Evolutionary conservation across 1,140 invertebrate genomes (phyloP).

Genomic region (Mylabris phalerata): DNA sequence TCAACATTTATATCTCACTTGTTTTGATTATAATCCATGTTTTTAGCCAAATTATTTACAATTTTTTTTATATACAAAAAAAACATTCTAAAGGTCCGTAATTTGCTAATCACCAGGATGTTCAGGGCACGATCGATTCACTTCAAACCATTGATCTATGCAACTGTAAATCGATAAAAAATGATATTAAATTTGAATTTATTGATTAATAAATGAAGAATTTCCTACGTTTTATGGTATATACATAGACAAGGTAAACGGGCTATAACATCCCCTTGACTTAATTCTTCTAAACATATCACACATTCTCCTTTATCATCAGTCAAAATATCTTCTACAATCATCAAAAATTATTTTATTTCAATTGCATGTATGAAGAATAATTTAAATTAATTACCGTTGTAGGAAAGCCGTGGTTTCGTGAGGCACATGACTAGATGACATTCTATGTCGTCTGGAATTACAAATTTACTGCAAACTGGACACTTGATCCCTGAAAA

Average conservation of each 20-base stretch:
- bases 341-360: constrained; percentile 16
- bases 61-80: constrained; percentile 20
- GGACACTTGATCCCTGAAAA: constrained; percentile 93
- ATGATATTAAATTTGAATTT: constrained; percentile 21
- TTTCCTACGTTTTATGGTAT: constrained; percentile 91
- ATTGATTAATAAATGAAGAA: background rate
- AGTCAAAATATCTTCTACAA: constrained; percentile 89
- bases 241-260: constrained; percentile 98
- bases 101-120: constrained; percentile 81
- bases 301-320: constrained; percentile 97
- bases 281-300: constrained; percentile 96
- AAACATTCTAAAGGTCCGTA: background rate
- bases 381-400: constrained; percentile 59
- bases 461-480: constrained; percentile 94
- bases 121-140: constrained; percentile 93
- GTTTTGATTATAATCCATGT: no score
- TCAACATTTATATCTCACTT: no score
- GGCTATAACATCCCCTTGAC: constrained; percentile 91
- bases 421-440: constrained; percentile 99
- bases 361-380: constrained; percentile 1
- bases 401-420: constrained; percentile 95
- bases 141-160: constrained; percentile 96
- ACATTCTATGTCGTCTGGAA: constrained; percentile 96
- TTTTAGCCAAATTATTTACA: constrained; percentile 2
- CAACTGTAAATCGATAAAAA: constrained; percentile 59